These are phyloP conservation scores for Cyrtorhinus lividipennis DNA, from an alignment of 1,140 invertebrate species.

Conservation along the genomic window DNA sequence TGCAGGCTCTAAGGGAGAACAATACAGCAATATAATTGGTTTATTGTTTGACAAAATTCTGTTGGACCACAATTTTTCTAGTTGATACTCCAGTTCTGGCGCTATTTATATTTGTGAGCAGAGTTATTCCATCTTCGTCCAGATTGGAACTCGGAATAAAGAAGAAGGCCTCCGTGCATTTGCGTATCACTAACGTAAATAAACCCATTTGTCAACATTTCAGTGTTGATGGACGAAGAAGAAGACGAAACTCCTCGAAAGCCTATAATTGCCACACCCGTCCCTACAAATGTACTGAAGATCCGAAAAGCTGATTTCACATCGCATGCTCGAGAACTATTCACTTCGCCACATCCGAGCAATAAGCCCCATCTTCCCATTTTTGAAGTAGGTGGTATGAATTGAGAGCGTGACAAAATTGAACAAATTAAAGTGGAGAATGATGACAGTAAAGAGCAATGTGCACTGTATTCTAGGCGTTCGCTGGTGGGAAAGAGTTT, in stretches of 20 bases:
- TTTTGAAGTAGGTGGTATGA: slow-evolving; percentile 16
- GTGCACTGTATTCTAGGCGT: slow-evolving; percentile 26
- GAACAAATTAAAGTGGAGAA: neutral
- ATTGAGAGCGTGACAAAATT: neutral
- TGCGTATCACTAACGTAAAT: too few relatives aligned
- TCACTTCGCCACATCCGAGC: slow-evolving; percentile 7
- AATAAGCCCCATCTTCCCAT: slow-evolving; percentile 12
- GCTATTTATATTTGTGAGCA: neutral
- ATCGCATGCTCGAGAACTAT: neutral
- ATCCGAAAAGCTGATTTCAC: slow-evolving; percentile 2
- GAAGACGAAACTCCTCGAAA: neutral
- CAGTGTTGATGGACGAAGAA: neutral
- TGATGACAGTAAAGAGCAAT: neutral
- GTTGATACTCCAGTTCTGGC: slow-evolving; percentile 12
- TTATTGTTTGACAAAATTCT: neutral
- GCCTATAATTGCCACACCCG: neutral
- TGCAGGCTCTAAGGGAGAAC: too few relatives aligned
- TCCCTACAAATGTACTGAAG: slow-evolving; percentile 10
- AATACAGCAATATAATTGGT: too few relatives aligned
- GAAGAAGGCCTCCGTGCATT: too few relatives aligned
- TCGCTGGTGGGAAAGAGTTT: slow-evolving; percentile 36
- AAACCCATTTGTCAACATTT: neutral
- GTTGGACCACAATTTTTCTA: neutral
- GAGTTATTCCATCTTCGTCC: neutral
- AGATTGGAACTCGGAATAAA: too few relatives aligned